Percentiles rank a stretch among this genome's conserved stretches.
Conservation (phyloP, 1,140 invertebrate species). For the Littorina saxatilis region DNA sequence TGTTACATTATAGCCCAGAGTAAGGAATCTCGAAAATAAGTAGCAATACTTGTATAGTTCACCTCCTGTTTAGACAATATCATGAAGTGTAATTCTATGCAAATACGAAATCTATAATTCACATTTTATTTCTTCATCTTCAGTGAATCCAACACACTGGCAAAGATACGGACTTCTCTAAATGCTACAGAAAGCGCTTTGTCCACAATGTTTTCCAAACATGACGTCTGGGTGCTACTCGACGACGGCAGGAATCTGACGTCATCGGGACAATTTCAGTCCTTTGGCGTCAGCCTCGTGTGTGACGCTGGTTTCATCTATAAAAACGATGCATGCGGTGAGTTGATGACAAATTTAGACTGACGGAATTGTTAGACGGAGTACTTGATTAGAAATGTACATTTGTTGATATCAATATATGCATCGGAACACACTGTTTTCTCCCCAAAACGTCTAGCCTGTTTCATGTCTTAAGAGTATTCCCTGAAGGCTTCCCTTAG, state of each 20-base stretch:
- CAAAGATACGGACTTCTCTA: neutral
- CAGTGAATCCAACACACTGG: neutral
- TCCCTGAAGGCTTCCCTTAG: too few species aligned
- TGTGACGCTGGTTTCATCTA: constrained; percentile 33
- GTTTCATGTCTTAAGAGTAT: too few species aligned
- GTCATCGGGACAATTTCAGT: neutral
- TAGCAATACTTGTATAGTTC: too few species aligned
- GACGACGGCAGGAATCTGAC: constrained; percentile 20
- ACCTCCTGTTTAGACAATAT: too few species aligned
- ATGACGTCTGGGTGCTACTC: neutral
- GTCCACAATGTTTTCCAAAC: neutral
- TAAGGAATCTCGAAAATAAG: too few species aligned
- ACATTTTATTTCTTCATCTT: neutral
- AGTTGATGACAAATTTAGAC: too few species aligned
- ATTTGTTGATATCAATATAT: neutral
- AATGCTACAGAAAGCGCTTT: neutral
- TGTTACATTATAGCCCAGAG: too few species aligned
- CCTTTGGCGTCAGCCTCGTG: neutral
- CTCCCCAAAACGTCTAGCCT: neutral
- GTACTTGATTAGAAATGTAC: too few species aligned
- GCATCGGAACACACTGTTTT: neutral
- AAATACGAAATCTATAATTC: too few species aligned
- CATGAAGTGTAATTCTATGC: too few species aligned
- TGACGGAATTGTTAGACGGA: neutral
- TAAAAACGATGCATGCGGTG: constrained; percentile 21